Base-by-base conservation (phyloP, 2,113 vertebrate genomes). In the Mixornis gularis region DNA sequence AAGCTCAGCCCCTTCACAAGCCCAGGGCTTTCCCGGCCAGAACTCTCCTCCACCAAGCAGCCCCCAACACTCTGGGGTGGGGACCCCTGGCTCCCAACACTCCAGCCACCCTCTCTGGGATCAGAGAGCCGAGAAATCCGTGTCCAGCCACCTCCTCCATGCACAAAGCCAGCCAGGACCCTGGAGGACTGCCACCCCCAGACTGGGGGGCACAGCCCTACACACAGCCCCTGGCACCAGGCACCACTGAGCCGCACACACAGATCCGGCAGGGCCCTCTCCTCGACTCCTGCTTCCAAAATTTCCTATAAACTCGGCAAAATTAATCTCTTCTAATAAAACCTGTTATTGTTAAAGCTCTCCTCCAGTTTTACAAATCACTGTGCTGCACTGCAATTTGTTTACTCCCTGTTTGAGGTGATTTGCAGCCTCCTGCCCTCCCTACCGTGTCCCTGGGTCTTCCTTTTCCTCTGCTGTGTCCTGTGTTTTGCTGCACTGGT, bases 51-150 rank as follows among this genome's bases (percentile, higher is more conserved):
- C 77, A 41, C 9, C 0, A 11, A 38, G 64, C 53, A n/a, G 27
- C 55, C 36, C 55, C n/a, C 20, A n/a, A 10, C 4, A 40, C 5
- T 0, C 53, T 4, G 13, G 40, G 34, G 12, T 36, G 62, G 2
- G 1, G n/a, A 26, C 3, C 1, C 25, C 41, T 2, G 0, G 21
- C 14, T 64, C 7, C 18, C 34, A 36, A 41, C 0, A 1, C 38
- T 40, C 34, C 78, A 36, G 5, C 32, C 36, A 5, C n/a, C 10
- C 40, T 40, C 14, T 46, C 22, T 19, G 3, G 30, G 36, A 27
- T 30, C 4, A 2, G 32, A 38, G 20, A 56, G 44, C 72, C 0
- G 0, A 26, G 49, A 55, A 43, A n/a, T 20, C n/a, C 0, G 0
- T 2, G 1, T 30, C 46, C 70, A 44, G 65, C 46, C 1, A 0